Evolutionary conservation across 1,140 invertebrate species (phyloP), one percentile per base, ranked within the genome.

Genomic region (Eubasilissa regina): DNA sequence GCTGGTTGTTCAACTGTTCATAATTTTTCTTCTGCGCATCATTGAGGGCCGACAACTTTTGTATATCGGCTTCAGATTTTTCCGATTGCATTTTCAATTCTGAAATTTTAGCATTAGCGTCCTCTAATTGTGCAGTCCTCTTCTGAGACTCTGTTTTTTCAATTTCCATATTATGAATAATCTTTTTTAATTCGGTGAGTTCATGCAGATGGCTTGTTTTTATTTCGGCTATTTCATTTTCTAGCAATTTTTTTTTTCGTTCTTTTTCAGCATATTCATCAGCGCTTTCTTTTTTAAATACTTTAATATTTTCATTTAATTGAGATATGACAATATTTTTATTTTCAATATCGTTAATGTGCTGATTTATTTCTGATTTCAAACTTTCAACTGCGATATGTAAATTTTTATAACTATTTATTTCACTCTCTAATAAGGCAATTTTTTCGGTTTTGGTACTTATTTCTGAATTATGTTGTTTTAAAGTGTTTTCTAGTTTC

Each of bases 151-250:
- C 89, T 66, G 86, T 85, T 60, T 90, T 88, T 81, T 90, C 87
- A 79, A 84, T 90, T 79, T 89, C 85, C 58, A 93, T 84, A 62
- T 89, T 84, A 87, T 90, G 83, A 85, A 89, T 85, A 85, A 64
- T 70, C 19, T 77, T 74, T 66, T 62, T 74, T 10, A 84, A 58
- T 73, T 83, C 73, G 21, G 45, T 80, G 11, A 75, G 66, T 79
- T 53, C 81, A 48, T 78, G 64, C 3, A 70, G 64, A 72, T 95
- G 93, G 1, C 89, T 90, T 44, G 91, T 80, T 82, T 91, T 91
- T 78, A 93, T 92, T 4, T 89, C 89, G 83, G 94, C 92, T 11
- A 88, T 70, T 85, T 94, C 92, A 8, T 86, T 73, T 8, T 78
- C 77, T 35, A 78, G 15, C 15, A n/a, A 13, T 72, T 48, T 73